phyloP scores from a whole-genome alignment of 1,140 invertebrate genomes.

The Myzus persicae region DNA sequence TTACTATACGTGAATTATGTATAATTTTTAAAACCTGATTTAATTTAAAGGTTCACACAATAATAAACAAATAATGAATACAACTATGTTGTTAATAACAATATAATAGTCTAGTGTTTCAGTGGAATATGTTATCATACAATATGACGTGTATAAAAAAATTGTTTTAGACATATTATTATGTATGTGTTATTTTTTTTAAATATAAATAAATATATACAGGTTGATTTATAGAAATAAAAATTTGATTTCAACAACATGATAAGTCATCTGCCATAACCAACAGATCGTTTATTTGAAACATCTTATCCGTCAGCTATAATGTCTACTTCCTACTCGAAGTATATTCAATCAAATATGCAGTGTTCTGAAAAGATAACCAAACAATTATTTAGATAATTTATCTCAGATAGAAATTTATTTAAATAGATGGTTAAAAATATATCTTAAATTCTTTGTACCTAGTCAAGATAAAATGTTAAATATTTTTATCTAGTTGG shows the following conservation, averaged over 20 bases:
- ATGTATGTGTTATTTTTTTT: conserved; percentile 39
- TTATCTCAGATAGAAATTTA: neutral
- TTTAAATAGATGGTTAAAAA: neutral
- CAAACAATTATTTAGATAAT: neutral
- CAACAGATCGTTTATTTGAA: neutral
- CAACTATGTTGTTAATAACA: neutral
- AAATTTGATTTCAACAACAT: neutral
- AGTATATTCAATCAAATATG: neutral
- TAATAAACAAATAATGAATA: neutral
- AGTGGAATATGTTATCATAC: neutral
- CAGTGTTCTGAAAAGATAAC: neutral
- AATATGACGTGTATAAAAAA: neutral
- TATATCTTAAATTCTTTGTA: neutral
- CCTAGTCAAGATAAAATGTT: neutral
- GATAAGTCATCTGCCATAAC: neutral
- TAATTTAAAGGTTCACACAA: neutral
- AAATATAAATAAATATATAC: conserved; percentile 3
- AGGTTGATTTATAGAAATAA: neutral
- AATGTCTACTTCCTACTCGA: neutral
- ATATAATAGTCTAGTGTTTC: neutral
- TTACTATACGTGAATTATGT: neutral
- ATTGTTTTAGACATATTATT: conserved; percentile 16
- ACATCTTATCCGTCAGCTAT: neutral
- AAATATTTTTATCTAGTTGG: neutral
- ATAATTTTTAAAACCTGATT: neutral